Base-by-base conservation (phyloP, 2,113 vertebrate species). In the Genyomyrus donnyi region DNA sequence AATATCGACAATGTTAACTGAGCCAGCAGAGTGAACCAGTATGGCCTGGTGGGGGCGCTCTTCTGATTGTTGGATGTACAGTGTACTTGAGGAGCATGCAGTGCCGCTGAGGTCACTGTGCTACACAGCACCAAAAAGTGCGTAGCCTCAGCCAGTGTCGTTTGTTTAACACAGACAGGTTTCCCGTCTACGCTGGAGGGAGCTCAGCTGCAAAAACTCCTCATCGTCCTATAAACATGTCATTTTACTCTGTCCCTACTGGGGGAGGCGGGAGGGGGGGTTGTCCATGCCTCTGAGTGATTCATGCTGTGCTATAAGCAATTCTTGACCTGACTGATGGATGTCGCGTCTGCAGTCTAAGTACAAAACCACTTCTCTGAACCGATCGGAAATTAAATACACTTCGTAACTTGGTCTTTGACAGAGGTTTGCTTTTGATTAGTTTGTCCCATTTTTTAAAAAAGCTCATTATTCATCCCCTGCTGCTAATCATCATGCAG, bases 1-100 rank as follows among this genome's bases (percentile, higher is more conserved):
- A 46, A 19, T 87, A 86, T 91, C 87, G 89, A 84, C 15, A 35
- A 27, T 52, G 56, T 24, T 84, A 91, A 89, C 90, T 46, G 80
- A 48, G 15, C 45, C 8, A 19, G 70, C 13, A 2, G 90, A 88
- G 91, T 91, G 89, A 83, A 89, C 58, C 52, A 46, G 66, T 42
- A 48, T 90, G 85, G 50, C 84, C 45, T 56, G n/a, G 74, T 56
- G 48, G 50, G 42, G 46, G 35, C 13, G 50, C 35, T 62, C 35
- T 83, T 31, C 88, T 2, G 48, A 45, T 45, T 85, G n/a, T 35
- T 24, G 9, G 46, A 17, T 89, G 77, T 84, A 21, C 83, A 50
- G 90, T 56, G 80, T 46, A 88, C 89, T 88, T 74, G 49, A 66
- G 8, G 7, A 35, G 1, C 24, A 11, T 46, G 50, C 9, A 11